Evolutionary conservation across 2,797 vertebrate species (phyloP), one percentile per base, ranked within the genome.

Genomic region (Florisuga fusca): DNA sequence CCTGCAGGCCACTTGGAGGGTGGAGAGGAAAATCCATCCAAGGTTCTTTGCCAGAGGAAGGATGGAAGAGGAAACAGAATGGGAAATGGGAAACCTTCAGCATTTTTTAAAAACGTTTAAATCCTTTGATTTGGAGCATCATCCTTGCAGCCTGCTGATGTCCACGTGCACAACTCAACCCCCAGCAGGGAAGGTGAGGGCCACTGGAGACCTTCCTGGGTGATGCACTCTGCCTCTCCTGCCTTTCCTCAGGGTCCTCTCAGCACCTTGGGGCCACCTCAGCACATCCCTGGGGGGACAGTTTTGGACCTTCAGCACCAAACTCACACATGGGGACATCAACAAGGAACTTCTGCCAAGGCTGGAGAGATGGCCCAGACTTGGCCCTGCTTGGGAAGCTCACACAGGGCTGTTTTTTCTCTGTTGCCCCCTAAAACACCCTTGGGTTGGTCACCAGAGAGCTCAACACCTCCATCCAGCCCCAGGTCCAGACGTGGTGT

Each of bases 151-250:
- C 10, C 2, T 7, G 11, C 27, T 15, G 22, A 50, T 2, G 9
- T n/a, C 80, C 43, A 4, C 27, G 9, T n/a, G 77, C 43, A 4
- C 27, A 25, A 23, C 51, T 3, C 12, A 7, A 27, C 8, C 83
- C 27, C 48, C 62, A 50, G 12, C 31, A 38, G 64, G 73, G 69
- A 41, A n/a, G 59, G 50, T 0, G 1, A 62, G 19, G 59, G 29
- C 12, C 23, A 4, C 50, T 21, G 18, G 18, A 71, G 43, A 58
- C 43, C n/a, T 69, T 57, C 81, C 51, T 5, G 12, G 11, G 31
- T 0, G 2, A 17, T 1, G 13, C 17, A 1, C 0, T 0, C 5
- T 3, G 50, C 14, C 6, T 69, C 8, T 50, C 41, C 63, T 1
- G 2, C 46, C 5, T 55, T 57, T 12, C 63, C 34, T 27, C 19